phyloP scores from a whole-genome alignment of 53 echinoderm and acorn worm species.

The Echinarachnius parma region DNA sequence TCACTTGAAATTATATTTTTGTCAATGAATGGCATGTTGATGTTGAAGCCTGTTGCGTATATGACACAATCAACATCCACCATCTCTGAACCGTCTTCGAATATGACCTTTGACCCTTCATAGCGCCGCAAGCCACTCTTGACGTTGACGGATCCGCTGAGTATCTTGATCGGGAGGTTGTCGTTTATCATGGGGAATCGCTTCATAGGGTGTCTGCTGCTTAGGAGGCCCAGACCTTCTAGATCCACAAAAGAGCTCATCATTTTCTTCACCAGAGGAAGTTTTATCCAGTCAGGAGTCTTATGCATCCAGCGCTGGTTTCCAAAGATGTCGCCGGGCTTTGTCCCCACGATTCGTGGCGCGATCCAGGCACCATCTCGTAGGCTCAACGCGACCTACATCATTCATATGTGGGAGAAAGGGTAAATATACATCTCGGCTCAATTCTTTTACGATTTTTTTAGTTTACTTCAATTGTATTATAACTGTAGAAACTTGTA shows the following conservation, averaged over 20 bases:
- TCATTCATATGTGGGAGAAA: no score
- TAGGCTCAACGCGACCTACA: conserved; percentile 36
- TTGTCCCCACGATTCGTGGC: not conserved
- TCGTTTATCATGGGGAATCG: conserved; percentile 27
- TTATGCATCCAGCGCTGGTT: conserved; percentile 15
- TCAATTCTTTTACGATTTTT: no score
- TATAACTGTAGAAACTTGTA: no score
- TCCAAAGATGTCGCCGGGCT: not conserved
- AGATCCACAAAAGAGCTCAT: not conserved
- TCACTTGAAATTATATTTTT: not conserved
- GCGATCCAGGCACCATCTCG: conserved; percentile 42
- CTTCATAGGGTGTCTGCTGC: conserved; percentile 1
- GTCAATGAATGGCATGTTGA: not conserved
- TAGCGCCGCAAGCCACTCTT: conserved; percentile 20
- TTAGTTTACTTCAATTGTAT: no score
- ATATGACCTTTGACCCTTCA: conserved; percentile 17
- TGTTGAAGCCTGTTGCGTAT: conserved; percentile 31
- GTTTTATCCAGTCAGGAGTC: not conserved
- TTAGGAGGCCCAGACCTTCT: conserved; percentile 8
- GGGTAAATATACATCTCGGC: no score
- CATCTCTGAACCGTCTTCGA: conserved; percentile 25
- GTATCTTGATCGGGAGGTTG: conserved; percentile 8
- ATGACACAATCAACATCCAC: conserved; percentile 39
- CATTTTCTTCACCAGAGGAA: not conserved
- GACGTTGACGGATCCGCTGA: conserved; percentile 21